Conservation (phyloP, 2,888 invertebrate species). For the Xestia xanthographa region DNA sequence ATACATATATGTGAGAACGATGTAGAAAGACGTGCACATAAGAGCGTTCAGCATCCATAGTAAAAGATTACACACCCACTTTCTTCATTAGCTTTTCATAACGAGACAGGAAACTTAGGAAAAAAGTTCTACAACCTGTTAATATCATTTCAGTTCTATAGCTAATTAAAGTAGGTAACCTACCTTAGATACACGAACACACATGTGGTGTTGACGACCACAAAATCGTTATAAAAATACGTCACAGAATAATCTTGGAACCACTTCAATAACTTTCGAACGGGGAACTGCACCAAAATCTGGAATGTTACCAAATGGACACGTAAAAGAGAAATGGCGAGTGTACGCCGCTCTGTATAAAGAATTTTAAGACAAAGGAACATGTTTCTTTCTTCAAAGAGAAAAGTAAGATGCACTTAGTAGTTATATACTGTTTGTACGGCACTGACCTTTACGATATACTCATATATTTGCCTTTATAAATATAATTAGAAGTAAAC, state of each 20-base stretch:
- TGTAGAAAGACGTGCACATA: too few species aligned
- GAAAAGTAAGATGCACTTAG: slow-evolving; percentile 25
- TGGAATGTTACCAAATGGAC: slow-evolving; percentile 64
- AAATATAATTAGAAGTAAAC: slow-evolving; percentile 14
- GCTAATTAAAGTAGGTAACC: too few species aligned
- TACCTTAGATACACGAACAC: not conserved
- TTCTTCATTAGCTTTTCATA: not conserved
- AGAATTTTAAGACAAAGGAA: slow-evolving; percentile 54
- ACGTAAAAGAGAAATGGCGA: slow-evolving; percentile 42
- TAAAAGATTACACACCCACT: too few species aligned
- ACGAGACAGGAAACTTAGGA: not conserved
- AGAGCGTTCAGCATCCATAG: too few species aligned
- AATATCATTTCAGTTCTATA: not conserved
- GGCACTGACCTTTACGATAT: slow-evolving; percentile 46
- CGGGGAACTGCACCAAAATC: slow-evolving; percentile 51
- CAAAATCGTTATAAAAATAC: slow-evolving; percentile 17
- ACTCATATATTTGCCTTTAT: not conserved
- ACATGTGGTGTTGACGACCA: not conserved
- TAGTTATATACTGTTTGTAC: not conserved
- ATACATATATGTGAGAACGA: too few species aligned
- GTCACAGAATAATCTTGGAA: slow-evolving; percentile 58
- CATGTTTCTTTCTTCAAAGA: slow-evolving; percentile 42
- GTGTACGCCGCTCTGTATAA: slow-evolving; percentile 27
- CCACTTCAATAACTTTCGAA: slow-evolving; percentile 56
- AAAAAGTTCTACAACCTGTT: not conserved